Base-by-base conservation (phyloP, 2,113 vertebrate species). In the Brienomyrus brachyistius region DNA sequence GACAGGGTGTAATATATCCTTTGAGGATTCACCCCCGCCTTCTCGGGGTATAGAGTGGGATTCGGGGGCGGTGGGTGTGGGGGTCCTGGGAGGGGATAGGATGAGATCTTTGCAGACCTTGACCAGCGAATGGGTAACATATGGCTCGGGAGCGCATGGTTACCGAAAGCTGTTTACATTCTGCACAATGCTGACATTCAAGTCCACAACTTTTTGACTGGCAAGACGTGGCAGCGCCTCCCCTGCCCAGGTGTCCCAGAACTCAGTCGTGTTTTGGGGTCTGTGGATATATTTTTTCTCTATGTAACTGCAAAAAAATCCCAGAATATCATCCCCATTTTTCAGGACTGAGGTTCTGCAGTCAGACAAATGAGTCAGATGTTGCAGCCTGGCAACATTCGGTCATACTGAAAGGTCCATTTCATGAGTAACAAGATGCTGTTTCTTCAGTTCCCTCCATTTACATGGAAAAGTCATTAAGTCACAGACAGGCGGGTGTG, bases 401-500 rank as follows among this genome's bases (percentile, higher is more conserved):
- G 17, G 35, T 90, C 31, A 89, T 52, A 66, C 77, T 91, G 89
- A 90, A 86, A 87, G 90, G 70, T 89, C 70, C 88, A 48, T 89
- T 90, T 90, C 86, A 90, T 88, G 19, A 89, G 87, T 54, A 59
- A 88, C 59, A 87, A 70, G 59, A 51, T 31, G 5, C 19, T 19
- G 56, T 52, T 91, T 90, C 89, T 91, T 91, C 84, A 90, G 90
- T 91, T 91, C 91, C 90, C 56, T 83, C 90, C 90, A 88, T 91
- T 93, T 90, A 90, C 74, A 89, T 90, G 91, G 92, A 93, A 92
- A 93, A 91, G 10, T 88, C 86, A 88, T 91, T 47, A 87, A 77
- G 31, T 31, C 80, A 19, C 0, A 48, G 80, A 88, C 84, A 87
- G 91, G 86, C 88, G 52, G 40, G 84, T 48, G 87, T 86, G 89